These are phyloP conservation scores for Porphyrio hochstetteri DNA, from an alignment of 2,113 vertebrate species.

Conservation along the genomic window DNA sequence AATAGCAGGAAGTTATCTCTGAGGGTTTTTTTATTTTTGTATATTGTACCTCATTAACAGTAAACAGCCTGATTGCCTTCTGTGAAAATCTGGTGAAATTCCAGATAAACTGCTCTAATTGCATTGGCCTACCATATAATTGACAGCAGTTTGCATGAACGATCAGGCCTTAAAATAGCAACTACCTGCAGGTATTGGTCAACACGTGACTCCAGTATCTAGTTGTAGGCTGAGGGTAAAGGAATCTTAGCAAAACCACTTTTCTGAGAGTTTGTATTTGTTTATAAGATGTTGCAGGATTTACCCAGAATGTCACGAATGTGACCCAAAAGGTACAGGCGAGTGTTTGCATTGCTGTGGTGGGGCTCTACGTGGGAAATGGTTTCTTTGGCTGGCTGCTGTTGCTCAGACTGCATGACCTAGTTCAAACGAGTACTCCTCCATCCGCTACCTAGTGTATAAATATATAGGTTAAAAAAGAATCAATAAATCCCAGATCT, in stretches of 20 bases:
- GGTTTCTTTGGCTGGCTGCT: neutral
- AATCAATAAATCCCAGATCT: neutral
- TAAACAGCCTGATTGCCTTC: neutral
- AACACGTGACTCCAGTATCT: neutral
- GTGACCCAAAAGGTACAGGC: neutral
- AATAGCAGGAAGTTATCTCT: neutral
- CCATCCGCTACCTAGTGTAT: neutral
- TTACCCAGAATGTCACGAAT: neutral
- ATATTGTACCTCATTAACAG: neutral
- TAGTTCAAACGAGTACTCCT: neutral
- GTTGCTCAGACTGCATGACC: neutral
- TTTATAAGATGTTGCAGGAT: neutral
- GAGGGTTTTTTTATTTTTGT: neutral
- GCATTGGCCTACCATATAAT: neutral
- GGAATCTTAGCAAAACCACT: neutral
- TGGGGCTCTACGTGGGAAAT: neutral
- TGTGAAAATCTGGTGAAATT: neutral
- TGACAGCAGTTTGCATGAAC: neutral
- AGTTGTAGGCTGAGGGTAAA: neutral
- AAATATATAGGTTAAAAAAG: neutral
- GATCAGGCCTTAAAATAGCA: neutral
- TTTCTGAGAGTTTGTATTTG: neutral
- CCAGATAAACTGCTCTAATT: neutral
- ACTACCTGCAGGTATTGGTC: neutral
- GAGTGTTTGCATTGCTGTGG: neutral